phyloP scores from a whole-genome alignment of 2,113 vertebrate species.

The Syngnathus typhle region DNA sequence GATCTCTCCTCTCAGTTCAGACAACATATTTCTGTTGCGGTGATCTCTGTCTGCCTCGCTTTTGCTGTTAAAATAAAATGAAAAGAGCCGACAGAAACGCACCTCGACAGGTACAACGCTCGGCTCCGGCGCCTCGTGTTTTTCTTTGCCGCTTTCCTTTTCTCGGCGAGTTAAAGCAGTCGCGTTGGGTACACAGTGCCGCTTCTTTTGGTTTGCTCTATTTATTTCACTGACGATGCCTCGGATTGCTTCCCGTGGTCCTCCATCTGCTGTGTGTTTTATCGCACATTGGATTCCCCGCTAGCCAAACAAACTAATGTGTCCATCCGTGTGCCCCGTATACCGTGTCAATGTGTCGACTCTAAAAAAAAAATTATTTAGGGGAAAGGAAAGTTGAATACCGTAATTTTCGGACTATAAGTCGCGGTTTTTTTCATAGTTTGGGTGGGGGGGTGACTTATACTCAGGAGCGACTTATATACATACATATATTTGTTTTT shows the following conservation, averaged over 20 bases:
- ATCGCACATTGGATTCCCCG: constrained; percentile 26
- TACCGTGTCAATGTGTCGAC: constrained; percentile 31
- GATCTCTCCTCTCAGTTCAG: constrained; percentile 57
- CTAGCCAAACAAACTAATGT: constrained; percentile 59
- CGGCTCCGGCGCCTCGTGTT: constrained; percentile 24
- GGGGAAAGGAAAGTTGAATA: no score
- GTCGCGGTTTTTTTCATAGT: no score
- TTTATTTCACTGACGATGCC: constrained; percentile 57
- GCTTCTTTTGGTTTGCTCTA: constrained; percentile 49
- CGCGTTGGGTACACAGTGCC: constrained; percentile 43
- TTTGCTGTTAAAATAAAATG: constrained; percentile 63
- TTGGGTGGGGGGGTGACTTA: no score
- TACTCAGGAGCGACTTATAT: no score
- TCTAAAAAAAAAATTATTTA: no score
- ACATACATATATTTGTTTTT: no score
- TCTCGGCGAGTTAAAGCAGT: constrained; percentile 48
- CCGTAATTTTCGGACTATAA: no score
- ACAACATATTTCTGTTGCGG: constrained; percentile 52
- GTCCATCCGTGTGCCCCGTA: constrained; percentile 56
- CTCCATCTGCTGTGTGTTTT: constrained; percentile 31
- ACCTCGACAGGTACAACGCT: constrained; percentile 59
- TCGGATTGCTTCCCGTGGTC: constrained; percentile 44
- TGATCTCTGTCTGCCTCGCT: constrained; percentile 65
- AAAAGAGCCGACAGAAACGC: constrained; percentile 52
- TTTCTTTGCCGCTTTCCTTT: constrained; percentile 25